Percentiles rank a stretch among this genome's conserved stretches.
These are phyloP conservation scores for Parazoanthus swiftii DNA, from an alignment of 92 coral and sea anemone species.

Conservation along the genomic window DNA sequence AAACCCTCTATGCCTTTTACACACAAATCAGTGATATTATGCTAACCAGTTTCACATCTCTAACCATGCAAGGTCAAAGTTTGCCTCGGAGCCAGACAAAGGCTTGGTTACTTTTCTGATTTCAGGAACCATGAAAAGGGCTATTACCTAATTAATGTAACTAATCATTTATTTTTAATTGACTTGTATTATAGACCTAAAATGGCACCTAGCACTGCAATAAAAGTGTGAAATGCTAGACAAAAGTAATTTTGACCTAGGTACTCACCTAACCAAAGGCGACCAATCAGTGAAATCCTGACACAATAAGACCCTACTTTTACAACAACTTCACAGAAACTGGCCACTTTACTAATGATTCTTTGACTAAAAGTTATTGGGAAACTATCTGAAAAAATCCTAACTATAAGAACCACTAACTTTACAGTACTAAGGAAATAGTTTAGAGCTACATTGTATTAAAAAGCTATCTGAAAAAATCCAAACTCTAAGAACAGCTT, in stretches of 20 bases:
- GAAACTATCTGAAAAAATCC: slow-evolving; percentile 3
- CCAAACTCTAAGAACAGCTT: slow-evolving; percentile 8
- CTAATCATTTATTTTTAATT: slow-evolving; percentile 6
- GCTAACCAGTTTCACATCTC: not conserved
- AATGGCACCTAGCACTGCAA: slow-evolving; percentile 10
- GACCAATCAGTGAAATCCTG: slow-evolving; percentile 5
- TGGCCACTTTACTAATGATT: not conserved
- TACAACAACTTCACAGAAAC: slow-evolving; percentile 1
- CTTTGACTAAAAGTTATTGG: not conserved
- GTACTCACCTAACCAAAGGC: slow-evolving; percentile 9
- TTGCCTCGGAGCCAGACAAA: too few relatives aligned
- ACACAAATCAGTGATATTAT: slow-evolving; percentile 8
- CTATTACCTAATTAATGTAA: slow-evolving; percentile 27
- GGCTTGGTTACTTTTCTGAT: not conserved
- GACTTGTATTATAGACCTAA: slow-evolving; percentile 21
- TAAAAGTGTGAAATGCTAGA: slow-evolving; percentile 14
- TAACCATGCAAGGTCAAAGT: too few relatives aligned
- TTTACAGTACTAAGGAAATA: slow-evolving; percentile 2
- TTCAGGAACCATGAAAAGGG: slow-evolving; percentile 1
- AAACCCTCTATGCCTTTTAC: slow-evolving; percentile 11
- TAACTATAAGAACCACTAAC: not conserved
- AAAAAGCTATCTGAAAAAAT: slow-evolving; percentile 1
- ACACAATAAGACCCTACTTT: not conserved
- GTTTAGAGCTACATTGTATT: not conserved
- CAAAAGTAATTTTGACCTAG: slow-evolving; percentile 32